Evolutionary conservation across 2,113 vertebrate species (phyloP).

Genomic region (Ariopsis seemanni): DNA sequence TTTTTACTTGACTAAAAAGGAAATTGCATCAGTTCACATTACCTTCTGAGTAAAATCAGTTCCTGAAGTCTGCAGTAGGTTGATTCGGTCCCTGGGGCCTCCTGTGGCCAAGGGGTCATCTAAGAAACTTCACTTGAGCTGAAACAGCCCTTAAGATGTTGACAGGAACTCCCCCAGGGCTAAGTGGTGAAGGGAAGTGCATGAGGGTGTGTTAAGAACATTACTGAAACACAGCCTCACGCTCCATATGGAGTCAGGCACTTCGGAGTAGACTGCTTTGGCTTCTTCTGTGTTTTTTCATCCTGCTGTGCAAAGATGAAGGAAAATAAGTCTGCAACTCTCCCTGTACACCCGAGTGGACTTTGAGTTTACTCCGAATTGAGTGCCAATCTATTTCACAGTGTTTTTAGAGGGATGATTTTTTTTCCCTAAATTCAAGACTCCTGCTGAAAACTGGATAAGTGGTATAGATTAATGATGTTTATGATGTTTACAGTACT

Average conservation of each 20-base stretch:
- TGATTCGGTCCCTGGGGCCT: conserved; percentile 3
- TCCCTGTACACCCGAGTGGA: neutral
- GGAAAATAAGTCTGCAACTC: conserved; percentile 12
- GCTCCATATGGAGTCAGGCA: neutral
- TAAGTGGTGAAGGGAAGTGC: conserved; percentile 16
- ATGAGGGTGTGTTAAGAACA: conserved; percentile 6
- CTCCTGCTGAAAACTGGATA: neutral
- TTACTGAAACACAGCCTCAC: neutral
- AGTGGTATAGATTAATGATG: no score
- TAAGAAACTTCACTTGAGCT: conserved; percentile 1
- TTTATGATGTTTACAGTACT: no score
- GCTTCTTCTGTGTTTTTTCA: conserved; percentile 1
- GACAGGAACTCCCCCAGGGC: neutral
- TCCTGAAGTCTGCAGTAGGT: neutral
- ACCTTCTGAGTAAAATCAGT: neutral
- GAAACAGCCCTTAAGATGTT: conserved; percentile 21
- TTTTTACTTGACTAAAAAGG: neutral
- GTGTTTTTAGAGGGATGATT: neutral
- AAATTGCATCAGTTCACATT: no score
- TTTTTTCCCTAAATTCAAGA: neutral
- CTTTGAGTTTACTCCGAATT: neutral
- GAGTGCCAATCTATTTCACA: conserved; percentile 3
- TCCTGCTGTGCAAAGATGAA: conserved; percentile 11
- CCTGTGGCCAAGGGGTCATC: neutral
- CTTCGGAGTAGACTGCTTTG: neutral